Base-by-base conservation (phyloP, 2,797 vertebrate species). In the Microctenopoma steveboyesi region DNA sequence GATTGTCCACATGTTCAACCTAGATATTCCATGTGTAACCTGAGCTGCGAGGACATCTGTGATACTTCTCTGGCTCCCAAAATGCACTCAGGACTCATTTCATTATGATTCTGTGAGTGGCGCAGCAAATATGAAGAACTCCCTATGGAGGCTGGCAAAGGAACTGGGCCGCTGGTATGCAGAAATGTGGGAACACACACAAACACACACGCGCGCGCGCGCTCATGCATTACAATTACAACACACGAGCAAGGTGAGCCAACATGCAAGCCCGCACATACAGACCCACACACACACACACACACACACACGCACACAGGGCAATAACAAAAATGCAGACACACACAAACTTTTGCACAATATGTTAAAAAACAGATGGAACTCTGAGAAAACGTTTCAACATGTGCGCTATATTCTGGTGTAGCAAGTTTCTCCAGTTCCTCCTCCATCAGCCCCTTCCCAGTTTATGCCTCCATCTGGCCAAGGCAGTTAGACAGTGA, bases 331-430 rank as follows among this genome's bases (percentile, higher is more conserved):
- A 79, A 83, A 46, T 65, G 69, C 73, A 78, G 50, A 57, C 6
- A 6, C 68, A 47, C 75, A 78, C 66, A 72, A 80, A 43, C 12
- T 50, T 75, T 84, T 68, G 68, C 66, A 52, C 48, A 54, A 46
- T 78, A 90, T 85, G 74, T 72, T 33, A 75, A 47, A 86, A 89
- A 91, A 83, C 86, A 90, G 84, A 91, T 89, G 88, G 78, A 72
- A 66, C 2, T 3, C 64, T 59, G 79, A 85, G 82, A 69, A 56
- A 72, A 64, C 42, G 14, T 69, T 86, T 82, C 64, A 85, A 84
- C 85, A 86, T 89, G 84, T 84, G 83, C 64, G 35, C 15, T 74
- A 61, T 68, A 66, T 86, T 83, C 80, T 43, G 1, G 47, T 39
- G 48, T 55, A 48, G 28, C 39, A 15, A 47, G 62, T 74, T 64